Evolutionary conservation across 2,888 invertebrate species (phyloP), one percentile per base, ranked within the genome.

Genomic region (Cosmorhoe ocellata): DNA sequence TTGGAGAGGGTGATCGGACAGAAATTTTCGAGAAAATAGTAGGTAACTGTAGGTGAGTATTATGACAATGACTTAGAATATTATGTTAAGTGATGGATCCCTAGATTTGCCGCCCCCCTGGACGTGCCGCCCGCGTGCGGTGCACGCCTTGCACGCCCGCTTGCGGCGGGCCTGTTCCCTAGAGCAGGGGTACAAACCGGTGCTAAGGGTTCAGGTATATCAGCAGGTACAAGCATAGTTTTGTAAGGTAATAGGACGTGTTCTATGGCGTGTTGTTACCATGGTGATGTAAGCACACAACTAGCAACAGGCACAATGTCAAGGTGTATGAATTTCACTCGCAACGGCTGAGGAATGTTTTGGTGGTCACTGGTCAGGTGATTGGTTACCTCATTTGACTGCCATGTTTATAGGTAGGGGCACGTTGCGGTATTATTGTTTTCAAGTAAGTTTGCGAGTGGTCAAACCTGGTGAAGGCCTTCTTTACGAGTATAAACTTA

Each of bases 241-340:
- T 78, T 73, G 81, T 79, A 79, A 81, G 73, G 60, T 63, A 71
- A 70, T 66, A 66, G 66, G 61, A 75, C 75, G 74, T 77, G 80
- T 71, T 59, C 52, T 56, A 71, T 57, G 59, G 54, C 59, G 63
- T 59, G 63, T n/a, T n/a, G n/a, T 74, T 76, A 74, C 72, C 63
- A 56, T 43, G 57, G 61, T 81, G 75, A 78, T 74, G 81, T 79
- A 82, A 45, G 58, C 38, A 51, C 11, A 24, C 18, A 18, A 18
- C 18, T 24, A n/a, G 6, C 75, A 81, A 76, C 64, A 74, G 63
- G 69, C 67, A 72, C 83, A 84, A 79, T 79, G 84, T 83, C 84
- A 84, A 84, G 84, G 84, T 78, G 67, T 56, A 42, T 55, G 56
- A 71, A 71, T 80, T 81, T 80, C 76, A 78, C 74, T 75, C 59